These are phyloP conservation scores for Ailurus styani DNA, from an alignment of 2,113 vertebrate species.

Conservation along the genomic window DNA sequence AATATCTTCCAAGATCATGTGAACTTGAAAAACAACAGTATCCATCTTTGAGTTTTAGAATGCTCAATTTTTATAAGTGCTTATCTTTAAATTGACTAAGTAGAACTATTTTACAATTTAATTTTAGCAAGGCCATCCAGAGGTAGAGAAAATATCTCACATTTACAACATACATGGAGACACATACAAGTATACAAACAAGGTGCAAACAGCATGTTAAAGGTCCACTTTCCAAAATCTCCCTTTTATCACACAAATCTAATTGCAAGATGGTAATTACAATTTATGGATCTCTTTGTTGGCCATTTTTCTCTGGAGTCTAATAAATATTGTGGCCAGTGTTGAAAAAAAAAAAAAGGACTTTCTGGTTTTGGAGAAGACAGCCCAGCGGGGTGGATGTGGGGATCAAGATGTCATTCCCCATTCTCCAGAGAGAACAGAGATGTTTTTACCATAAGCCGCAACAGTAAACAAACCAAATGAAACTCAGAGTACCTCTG, in stretches of 20 bases:
- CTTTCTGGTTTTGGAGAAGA: neutral
- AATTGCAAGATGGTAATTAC: neutral
- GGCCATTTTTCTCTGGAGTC: neutral
- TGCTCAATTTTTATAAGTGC: neutral
- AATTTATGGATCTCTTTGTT: neutral
- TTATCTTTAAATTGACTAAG: neutral
- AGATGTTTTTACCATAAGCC: neutral
- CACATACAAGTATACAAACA: neutral
- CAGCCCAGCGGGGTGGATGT: neutral
- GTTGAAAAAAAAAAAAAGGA: neutral
- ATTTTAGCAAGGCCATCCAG: neutral
- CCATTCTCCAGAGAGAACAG: neutral
- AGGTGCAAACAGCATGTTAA: neutral
- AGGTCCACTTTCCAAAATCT: neutral
- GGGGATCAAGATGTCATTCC: neutral
- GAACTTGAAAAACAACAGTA: neutral
- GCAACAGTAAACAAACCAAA: neutral
- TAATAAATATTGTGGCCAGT: neutral
- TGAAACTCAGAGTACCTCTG: neutral
- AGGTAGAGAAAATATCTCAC: neutral
- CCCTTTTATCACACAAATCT: neutral
- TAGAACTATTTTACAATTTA: neutral
- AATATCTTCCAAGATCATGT: neutral
- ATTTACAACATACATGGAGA: neutral
- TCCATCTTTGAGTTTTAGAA: neutral